Evolutionary conservation across 2,888 invertebrate species (phyloP), one percentile per base, ranked within the genome.

Genomic region (Ptychoptera contaminata): DNA sequence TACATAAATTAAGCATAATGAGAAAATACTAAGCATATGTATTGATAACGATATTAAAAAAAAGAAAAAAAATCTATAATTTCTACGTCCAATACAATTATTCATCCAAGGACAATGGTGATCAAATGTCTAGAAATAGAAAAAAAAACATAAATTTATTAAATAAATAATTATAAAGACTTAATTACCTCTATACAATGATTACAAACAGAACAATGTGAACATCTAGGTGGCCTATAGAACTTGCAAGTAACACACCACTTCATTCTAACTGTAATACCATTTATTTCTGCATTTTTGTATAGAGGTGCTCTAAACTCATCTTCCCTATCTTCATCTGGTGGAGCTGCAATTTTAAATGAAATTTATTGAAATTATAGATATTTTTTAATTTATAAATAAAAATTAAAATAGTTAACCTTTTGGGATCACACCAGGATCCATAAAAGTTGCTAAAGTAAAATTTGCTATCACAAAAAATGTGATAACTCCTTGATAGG

Each of bases 191-290:
- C 92, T 67, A 93, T 94, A 68, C 96, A 97, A 63, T 91, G 91
- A 72, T 98, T 93, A 74, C 97, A 98, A 48, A 97, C 94, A 55
- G 94, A 94, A 70, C 98, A 98, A 69, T 98, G 98, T 48, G 94
- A 94, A 69, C 97, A 96, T 60, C 98, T 76, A 51, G 98, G 98
- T 62, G 98, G 98, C 59, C 98, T 76, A 70, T 99, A 98, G 73
- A 98, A 98, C 72, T 96, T 93, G 72, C 98, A 98, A 2, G 98
- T 98, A 54, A 93, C 90, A 70, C 98, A 97, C 97, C 97, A 98
- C 70, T 98, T 99, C 97, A 99, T 97, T 50, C 97, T 82, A 49
- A 98, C 94, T 11, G 93, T 93, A 54, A 97, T 93, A 49, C 96
- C 96, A 69, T 94, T 92, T 55, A 98, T 94, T 68, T 97, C 96